Percentiles rank a stretch among this genome's conserved stretches.
phyloP scores from a whole-genome alignment of 2,113 vertebrate genomes.

The Saimiri boliviensis region DNA sequence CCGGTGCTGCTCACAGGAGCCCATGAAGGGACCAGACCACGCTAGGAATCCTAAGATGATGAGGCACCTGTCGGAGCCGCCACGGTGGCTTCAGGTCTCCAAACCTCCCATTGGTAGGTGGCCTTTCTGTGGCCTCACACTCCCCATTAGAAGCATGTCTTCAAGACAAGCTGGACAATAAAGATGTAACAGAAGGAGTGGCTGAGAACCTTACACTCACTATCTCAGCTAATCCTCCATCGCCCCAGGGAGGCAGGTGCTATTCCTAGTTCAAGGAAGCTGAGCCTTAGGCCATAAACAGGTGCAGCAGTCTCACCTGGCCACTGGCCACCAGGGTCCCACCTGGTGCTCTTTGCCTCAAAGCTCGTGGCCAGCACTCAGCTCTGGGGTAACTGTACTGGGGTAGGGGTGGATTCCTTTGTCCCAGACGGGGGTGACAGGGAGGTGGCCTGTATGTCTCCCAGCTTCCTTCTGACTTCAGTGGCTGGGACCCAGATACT shows the following conservation, averaged over 20 bases:
- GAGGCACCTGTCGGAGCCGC: rapidly evolving
- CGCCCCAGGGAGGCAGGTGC: too few species aligned
- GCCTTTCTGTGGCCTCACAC: background rate
- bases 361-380: too few species aligned
- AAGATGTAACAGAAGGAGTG: too few species aligned
- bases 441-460: background rate
- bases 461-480: background rate
- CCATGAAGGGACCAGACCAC: background rate
- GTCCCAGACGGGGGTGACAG: background rate
- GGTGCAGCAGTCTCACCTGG: background rate
- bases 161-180: background rate
- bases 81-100: background rate
- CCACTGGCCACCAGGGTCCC: rapidly evolving
- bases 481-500: background rate
- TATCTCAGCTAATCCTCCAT: rapidly evolving
- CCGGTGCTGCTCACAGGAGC: background rate
- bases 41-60: background rate
- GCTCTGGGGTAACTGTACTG: background rate
- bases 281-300: background rate
- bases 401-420: background rate
- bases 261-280: background rate
- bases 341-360: background rate
- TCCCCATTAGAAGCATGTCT: background rate
- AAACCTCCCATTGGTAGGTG: too few species aligned
- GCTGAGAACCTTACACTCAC: background rate